A percentile compares a stretch with the other conserved stretches of the same genome.
phyloP scores from a whole-genome alignment of 2,888 invertebrate genomes.

The Stenurella melanura region DNA sequence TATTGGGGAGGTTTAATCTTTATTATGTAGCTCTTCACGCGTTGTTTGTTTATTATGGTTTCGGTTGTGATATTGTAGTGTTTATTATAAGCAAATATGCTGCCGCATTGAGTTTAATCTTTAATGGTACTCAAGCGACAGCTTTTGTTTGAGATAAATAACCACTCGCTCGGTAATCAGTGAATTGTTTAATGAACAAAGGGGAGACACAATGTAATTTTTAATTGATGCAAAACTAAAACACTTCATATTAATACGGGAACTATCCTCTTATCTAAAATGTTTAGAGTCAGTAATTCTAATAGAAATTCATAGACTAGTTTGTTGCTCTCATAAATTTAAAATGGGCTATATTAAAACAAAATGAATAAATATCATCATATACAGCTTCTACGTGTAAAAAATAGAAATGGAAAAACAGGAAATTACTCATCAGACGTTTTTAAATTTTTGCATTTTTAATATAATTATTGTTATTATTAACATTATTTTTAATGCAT shows the following conservation, averaged over 20 bases:
- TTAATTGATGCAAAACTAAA: conserved; percentile 15
- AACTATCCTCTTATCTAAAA: too few relatives aligned
- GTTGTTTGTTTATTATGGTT: conserved; percentile 36
- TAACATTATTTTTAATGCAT: too few relatives aligned
- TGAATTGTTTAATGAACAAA: conserved; percentile 46
- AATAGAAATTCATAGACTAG: too few relatives aligned
- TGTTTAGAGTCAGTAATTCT: not conserved
- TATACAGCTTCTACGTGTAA: too few relatives aligned
- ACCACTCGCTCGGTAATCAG: conserved; percentile 36
- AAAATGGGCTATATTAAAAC: too few relatives aligned
- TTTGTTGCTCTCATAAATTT: too few relatives aligned
- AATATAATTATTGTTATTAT: too few relatives aligned
- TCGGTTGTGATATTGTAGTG: conserved; percentile 31
- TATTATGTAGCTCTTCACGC: conserved; percentile 38
- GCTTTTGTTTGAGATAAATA: conserved; percentile 51
- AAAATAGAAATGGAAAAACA: too few relatives aligned
- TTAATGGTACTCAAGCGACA: conserved; percentile 47
- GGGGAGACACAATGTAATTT: conserved; percentile 28
- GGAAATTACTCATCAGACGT: too few relatives aligned
- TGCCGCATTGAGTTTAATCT: conserved; percentile 48
- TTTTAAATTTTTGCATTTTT: too few relatives aligned
- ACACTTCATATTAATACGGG: conserved; percentile 3
- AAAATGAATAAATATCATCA: too few relatives aligned
- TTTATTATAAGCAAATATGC: conserved; percentile 47
- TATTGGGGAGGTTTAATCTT: conserved; percentile 35